Evolutionary conservation across 2,888 invertebrate species (phyloP), one percentile per base, ranked within the genome.

Genomic region (Sphaerophoria taeniata): DNA sequence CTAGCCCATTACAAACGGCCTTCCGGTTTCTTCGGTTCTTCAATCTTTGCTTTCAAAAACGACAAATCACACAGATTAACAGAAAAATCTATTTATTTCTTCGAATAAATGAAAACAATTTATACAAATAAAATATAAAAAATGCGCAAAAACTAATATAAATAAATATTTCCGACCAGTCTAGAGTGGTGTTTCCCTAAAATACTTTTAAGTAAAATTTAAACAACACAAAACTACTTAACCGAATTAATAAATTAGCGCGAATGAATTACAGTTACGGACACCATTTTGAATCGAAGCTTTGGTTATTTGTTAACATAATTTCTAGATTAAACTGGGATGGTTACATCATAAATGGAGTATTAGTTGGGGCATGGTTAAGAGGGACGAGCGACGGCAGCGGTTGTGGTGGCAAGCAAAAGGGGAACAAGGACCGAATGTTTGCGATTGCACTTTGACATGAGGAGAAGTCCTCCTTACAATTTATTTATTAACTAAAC

Each of bases 401-500:
- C 39, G 39, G 39, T 9, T 6, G 39, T 9, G 36, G 81, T 69
- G 84, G 81, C 84, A 80, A 84, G 61, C 61, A 47, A 43, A 43
- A 34, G 60, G 65, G 51, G 53, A 61, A 11, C 55, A 63, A 34
- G 39, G 67, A 67, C 53, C 67, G 67, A 67, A 69, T 80, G 61
- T 60, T 61, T 81, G 45, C 69, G 55, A 73, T 80, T 80, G 67
- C 75, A 78, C 70, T 74, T 63, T 2, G 14, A 56, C 31, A 43
- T 14, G 9, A 4, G 6, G 6, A 58, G 47, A 16, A 12, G 11
- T 33, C 33, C 14, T 5, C 33, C 56, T 5, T n/a, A 51, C 58
- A 14, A 16, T 73, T 87, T 91, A 92, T 87, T 92, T 92, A 88
- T 91, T 92, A 79, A 92, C 92, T 87, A 92, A 88, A 12, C 92